phyloP scores from a whole-genome alignment of 2,888 invertebrate genomes.

The Dusona sp. region DNA sequence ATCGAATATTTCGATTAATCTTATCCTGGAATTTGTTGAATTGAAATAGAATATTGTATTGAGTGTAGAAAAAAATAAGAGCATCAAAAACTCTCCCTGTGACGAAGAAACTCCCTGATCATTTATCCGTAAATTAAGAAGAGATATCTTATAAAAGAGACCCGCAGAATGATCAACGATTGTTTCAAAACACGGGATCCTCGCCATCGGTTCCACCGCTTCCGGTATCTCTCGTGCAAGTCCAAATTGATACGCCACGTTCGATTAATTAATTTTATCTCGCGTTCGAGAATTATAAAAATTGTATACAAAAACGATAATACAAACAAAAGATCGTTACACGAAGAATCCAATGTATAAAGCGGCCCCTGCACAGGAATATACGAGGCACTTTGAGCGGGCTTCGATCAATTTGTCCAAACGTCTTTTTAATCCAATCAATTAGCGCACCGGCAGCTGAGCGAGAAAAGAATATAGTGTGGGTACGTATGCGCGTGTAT shows the following conservation, averaged over 20 bases:
- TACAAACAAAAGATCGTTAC: constrained; percentile 44
- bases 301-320: constrained; percentile 57
- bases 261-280: constrained; percentile 69
- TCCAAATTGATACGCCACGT: constrained; percentile 65
- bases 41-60: neutral
- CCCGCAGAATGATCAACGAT: constrained; percentile 57
- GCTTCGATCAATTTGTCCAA: constrained; percentile 80
- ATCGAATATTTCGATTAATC: neutral
- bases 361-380: constrained; percentile 17
- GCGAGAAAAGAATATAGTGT: constrained; percentile 30
- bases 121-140: constrained; percentile 24
- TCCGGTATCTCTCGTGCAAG: constrained; percentile 41
- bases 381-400: constrained; percentile 61
- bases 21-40: neutral
- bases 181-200: constrained; percentile 61
- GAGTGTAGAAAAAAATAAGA: neutral
- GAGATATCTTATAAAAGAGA: constrained; percentile 34
- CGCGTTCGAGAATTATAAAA: constrained; percentile 27
- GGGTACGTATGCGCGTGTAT: constrained; percentile 1
- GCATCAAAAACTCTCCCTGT: neutral
- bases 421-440: constrained; percentile 84
- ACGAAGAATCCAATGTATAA: neutral
- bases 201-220: constrained; percentile 37
- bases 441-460: constrained; percentile 74
- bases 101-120: constrained; percentile 43